Conservation (phyloP, 2,113 vertebrate species). For the Danio rerio region DNA sequence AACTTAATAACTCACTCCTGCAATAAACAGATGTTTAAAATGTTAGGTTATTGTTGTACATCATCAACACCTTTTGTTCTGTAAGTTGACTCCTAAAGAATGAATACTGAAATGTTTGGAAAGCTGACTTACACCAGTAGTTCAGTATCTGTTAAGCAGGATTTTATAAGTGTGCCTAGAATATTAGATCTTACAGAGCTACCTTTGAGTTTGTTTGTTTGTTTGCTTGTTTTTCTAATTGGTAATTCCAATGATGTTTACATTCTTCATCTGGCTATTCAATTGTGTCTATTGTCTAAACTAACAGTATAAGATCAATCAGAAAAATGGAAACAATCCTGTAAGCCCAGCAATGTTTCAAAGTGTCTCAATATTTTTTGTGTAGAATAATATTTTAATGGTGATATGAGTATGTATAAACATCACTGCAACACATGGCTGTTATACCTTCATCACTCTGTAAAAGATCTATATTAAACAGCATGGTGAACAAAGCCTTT, state of each 20-base stretch:
- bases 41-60: no score
- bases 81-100: neutral
- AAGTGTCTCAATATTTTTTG: conserved; percentile 34
- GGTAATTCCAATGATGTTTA: neutral
- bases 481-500: conserved; percentile 67
- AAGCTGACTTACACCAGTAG: neutral
- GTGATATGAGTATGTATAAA: conserved; percentile 68
- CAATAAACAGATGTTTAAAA: neutral
- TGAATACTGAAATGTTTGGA: neutral
- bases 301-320: conserved; percentile 9
- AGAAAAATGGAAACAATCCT: neutral
- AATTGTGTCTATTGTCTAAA: conserved; percentile 9
- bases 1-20: no score
- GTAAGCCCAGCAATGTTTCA: conserved; percentile 19
- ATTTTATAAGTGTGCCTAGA: conserved; percentile 24
- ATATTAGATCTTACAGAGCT: neutral
- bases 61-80: no score
- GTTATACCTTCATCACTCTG: conserved; percentile 59
- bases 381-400: conserved; percentile 69
- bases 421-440: conserved; percentile 47
- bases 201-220: neutral
- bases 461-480: conserved; percentile 75
- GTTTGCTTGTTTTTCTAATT: neutral
- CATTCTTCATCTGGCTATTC: conserved; percentile 38
- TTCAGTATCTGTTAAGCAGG: neutral